These are phyloP conservation scores for Euthynnus affinis DNA, from an alignment of 2,797 vertebrate genomes.

Conservation along the genomic window DNA sequence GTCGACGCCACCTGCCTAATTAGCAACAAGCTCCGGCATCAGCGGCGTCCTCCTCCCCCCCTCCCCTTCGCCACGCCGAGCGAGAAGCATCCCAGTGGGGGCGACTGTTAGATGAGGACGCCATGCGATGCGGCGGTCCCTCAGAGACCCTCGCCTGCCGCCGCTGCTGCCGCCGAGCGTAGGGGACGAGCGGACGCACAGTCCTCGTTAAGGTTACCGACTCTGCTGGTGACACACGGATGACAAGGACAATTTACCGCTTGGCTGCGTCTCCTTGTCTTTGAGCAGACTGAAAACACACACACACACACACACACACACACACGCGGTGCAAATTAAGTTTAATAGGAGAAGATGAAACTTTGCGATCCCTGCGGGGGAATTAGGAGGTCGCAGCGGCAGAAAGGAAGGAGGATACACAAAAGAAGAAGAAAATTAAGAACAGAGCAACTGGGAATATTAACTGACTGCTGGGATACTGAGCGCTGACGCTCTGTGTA, in stretches of 20 bases:
- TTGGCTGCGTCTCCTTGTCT: slow-evolving; percentile 65
- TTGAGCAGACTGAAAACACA: slow-evolving; percentile 49
- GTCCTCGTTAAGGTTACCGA: slow-evolving; percentile 70
- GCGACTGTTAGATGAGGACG: slow-evolving; percentile 31
- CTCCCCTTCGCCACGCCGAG: not conserved
- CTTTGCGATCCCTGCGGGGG: slow-evolving; percentile 70
- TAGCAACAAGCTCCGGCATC: slow-evolving; percentile 53
- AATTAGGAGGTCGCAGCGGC: slow-evolving; percentile 67
- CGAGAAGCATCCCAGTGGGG: slow-evolving; percentile 22
- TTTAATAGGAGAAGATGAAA: slow-evolving; percentile 74
- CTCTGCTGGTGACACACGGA: slow-evolving; percentile 66
- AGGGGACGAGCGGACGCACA: slow-evolving; percentile 40
- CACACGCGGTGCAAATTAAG: slow-evolving; percentile 62
- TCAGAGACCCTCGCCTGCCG: slow-evolving; percentile 32
- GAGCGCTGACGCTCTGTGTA: not conserved
- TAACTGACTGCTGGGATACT: slow-evolving; percentile 22
- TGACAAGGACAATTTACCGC: slow-evolving; percentile 79
- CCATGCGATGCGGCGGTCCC: slow-evolving; percentile 21
- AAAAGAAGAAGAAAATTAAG: slow-evolving; percentile 59
- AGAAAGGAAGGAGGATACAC: slow-evolving; percentile 49
- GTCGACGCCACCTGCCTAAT: slow-evolving; percentile 62
- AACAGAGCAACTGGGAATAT: slow-evolving; percentile 56
- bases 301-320: slow-evolving; percentile 25
- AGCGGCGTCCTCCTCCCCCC: slow-evolving; percentile 21
- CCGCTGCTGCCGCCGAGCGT: not conserved